phyloP scores from a whole-genome alignment of 1,140 invertebrate genomes.

The Bathynomus jamesi region DNA sequence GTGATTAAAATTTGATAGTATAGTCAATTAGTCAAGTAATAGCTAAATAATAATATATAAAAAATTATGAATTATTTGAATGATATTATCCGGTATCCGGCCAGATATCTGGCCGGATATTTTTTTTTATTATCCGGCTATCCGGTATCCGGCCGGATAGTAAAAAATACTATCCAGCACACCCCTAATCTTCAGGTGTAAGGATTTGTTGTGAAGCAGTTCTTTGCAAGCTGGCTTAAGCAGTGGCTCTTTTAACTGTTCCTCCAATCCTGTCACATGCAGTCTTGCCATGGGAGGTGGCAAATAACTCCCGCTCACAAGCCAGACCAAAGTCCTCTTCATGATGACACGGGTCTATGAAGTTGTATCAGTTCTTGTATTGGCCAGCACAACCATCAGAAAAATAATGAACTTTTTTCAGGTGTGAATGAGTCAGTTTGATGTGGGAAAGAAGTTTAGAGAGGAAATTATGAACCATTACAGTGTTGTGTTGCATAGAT shows the following conservation, averaged over 20 bases:
- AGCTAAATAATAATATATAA: no score
- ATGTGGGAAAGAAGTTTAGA: not conserved
- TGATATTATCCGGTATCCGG: no score
- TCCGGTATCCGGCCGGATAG: no score
- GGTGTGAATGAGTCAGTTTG: not conserved
- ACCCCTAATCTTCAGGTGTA: not conserved
- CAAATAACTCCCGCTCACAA: not conserved
- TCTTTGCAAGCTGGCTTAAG: no score
- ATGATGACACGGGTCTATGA: not conserved
- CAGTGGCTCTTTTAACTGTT: not conserved
- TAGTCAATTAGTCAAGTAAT: no score
- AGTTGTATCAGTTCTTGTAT: not conserved
- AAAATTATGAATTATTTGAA: no score
- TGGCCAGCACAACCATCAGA: not conserved
- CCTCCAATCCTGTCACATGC: not conserved
- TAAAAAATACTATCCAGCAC: no score
- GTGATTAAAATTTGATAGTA: no score
- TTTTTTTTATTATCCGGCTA: no score
- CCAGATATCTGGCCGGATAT: no score
- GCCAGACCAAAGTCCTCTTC: conserved; percentile 1
- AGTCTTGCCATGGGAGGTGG: not conserved
- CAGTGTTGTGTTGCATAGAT: not conserved
- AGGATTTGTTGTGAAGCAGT: no score
- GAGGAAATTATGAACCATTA: conserved; percentile 8
- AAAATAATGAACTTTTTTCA: not conserved